phyloP scores from a whole-genome alignment of 1,140 invertebrate species.

The Kradibia gibbosae region DNA sequence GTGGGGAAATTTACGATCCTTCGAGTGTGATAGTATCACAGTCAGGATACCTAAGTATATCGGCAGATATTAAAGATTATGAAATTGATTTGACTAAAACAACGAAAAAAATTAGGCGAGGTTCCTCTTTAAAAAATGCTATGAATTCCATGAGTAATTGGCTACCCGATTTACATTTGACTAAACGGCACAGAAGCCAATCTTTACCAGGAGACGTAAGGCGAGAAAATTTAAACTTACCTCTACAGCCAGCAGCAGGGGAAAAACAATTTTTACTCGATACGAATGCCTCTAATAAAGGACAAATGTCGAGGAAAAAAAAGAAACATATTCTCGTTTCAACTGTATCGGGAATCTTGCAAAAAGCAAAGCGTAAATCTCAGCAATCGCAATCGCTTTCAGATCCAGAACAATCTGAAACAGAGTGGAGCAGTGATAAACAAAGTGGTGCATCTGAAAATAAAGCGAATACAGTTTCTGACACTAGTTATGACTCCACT shows the following conservation, averaged over 20 bases:
- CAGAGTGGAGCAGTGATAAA: constrained; percentile 80
- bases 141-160: constrained; percentile 86
- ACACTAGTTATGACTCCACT: constrained; percentile 75
- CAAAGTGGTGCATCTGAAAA: constrained; percentile 81
- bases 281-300: constrained; percentile 53
- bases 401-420: constrained; percentile 85
- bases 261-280: constrained; percentile 52
- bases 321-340: constrained; percentile 85
- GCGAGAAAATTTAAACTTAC: constrained; percentile 74
- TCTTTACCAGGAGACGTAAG: constrained; percentile 83
- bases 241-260: constrained; percentile 56
- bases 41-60: constrained; percentile 86
- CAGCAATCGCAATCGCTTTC: constrained; percentile 77
- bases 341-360: constrained; percentile 84
- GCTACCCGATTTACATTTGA: constrained; percentile 85
- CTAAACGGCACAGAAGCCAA: constrained; percentile 84
- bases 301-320: constrained; percentile 75
- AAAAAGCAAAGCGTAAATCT: constrained; percentile 82
- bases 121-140: constrained; percentile 82
- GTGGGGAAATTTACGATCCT: constrained; percentile 63
- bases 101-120: constrained; percentile 79
- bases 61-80: constrained; percentile 77
- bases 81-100: constrained; percentile 73
- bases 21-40: constrained; percentile 83
- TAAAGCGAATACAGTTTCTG: constrained; percentile 81